Evolutionary conservation across 2,797 vertebrate species (phyloP).

Genomic region (Anableps anableps): DNA sequence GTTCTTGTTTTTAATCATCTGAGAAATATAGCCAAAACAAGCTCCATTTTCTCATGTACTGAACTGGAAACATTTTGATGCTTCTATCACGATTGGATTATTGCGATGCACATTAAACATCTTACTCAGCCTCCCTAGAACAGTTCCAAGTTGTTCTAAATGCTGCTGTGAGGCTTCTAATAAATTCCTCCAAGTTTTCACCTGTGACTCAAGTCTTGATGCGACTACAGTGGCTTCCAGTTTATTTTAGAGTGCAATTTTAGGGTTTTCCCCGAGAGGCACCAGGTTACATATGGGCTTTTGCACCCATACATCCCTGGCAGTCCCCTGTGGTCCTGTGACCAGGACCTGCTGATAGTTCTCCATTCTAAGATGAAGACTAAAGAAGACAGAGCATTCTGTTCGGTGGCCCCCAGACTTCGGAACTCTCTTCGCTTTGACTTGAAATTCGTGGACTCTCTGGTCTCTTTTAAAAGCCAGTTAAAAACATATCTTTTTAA

Average conservation of each 20-base stretch:
- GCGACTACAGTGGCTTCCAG: not conserved
- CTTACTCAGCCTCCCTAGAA: not conserved
- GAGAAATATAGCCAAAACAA: too few species aligned
- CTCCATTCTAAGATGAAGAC: not conserved
- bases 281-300: not conserved
- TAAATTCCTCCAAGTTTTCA: not conserved
- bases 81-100: not conserved
- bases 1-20: not conserved
- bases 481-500: not conserved
- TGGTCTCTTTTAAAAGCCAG: not conserved
- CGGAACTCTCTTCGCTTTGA: not conserved
- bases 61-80: not conserved
- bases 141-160: not conserved
- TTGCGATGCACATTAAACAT: not conserved
- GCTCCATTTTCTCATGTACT: too few species aligned
- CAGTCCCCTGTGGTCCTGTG: not conserved
- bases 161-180: not conserved
- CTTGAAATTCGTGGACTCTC: not conserved
- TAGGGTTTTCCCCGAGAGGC: not conserved
- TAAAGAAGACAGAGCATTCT: not conserved
- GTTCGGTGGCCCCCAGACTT: not conserved
- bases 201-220: not conserved
- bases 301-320: not conserved
- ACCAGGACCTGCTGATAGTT: not conserved
- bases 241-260: not conserved